These are phyloP conservation scores for Aurelia coerulea DNA, from an alignment of 30 jellyfish, hydroid and myxozoan species.

Conservation along the genomic window DNA sequence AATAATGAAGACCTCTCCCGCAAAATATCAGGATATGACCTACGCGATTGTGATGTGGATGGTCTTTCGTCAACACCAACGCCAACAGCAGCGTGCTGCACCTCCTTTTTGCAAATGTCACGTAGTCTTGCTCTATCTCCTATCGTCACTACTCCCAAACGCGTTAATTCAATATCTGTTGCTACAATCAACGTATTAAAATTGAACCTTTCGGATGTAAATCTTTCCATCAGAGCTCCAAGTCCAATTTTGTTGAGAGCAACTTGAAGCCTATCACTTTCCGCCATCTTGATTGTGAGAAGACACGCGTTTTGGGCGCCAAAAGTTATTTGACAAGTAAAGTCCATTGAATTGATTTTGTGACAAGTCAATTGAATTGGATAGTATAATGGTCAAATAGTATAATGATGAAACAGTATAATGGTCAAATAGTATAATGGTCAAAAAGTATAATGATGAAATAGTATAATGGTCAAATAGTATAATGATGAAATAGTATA, in stretches of 20 bases:
- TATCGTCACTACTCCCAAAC: too few relatives aligned
- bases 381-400: constrained; percentile 28
- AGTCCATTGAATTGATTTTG: not conserved
- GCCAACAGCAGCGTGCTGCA: too few relatives aligned
- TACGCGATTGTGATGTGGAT: too few relatives aligned
- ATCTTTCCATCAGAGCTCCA: constrained; percentile 16
- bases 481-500: too few relatives aligned
- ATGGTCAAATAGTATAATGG: too few relatives aligned
- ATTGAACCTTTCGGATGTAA: constrained; percentile 13
- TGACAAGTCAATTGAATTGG: not conserved
- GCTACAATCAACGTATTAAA: too few relatives aligned
- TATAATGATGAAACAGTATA: constrained; percentile 13
- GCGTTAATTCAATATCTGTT: too few relatives aligned
- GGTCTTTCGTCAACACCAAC: too few relatives aligned
- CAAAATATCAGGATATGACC: constrained; percentile 23
- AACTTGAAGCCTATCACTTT: constrained; percentile 19
- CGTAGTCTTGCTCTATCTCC: too few relatives aligned
- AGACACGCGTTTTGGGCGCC: not conserved
- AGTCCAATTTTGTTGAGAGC: constrained; percentile 40
- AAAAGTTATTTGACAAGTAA: not conserved
- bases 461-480: too few relatives aligned
- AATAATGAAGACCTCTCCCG: constrained; percentile 33
- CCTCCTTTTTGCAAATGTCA: too few relatives aligned
- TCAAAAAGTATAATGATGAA: too few relatives aligned
- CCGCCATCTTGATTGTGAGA: constrained; percentile 41